Percentiles rank a stretch among this genome's conserved stretches.
Conservation (phyloP, 2,888 invertebrate species). For the Atrina japonica region DNA sequence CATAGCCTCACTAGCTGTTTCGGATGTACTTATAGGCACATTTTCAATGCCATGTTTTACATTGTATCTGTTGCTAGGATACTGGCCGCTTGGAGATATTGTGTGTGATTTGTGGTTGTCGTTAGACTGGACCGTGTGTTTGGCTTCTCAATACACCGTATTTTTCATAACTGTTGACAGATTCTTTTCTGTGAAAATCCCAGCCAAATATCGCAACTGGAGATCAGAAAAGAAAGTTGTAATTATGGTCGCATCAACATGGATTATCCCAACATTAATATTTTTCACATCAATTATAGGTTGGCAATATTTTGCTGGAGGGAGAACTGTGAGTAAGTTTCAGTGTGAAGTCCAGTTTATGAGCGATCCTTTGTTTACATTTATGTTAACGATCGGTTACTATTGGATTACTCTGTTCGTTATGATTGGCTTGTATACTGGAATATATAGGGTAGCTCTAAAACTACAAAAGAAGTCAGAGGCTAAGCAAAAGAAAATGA, state of each 20-base stretch:
- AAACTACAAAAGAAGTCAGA: slow-evolving; percentile 98
- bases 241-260: slow-evolving; percentile 97
- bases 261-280: slow-evolving; percentile 96
- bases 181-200: slow-evolving; percentile 99
- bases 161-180: slow-evolving; percentile 98
- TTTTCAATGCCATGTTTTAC: slow-evolving; percentile 99
- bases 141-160: slow-evolving; percentile 99
- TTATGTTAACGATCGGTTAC: slow-evolving; percentile 96
- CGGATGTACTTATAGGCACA: slow-evolving; percentile 97
- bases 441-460: slow-evolving; percentile 98
- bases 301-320: slow-evolving; percentile 98
- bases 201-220: slow-evolving; percentile 98
- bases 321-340: slow-evolving; percentile 91
- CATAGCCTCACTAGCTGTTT: slow-evolving; percentile 98
- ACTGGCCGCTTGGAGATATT: slow-evolving; percentile 97
- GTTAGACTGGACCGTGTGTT: slow-evolving; percentile 98
- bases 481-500: slow-evolving; percentile 92
- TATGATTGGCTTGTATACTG: slow-evolving; percentile 96
- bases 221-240: slow-evolving; percentile 95
- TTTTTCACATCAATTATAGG: slow-evolving; percentile 99
- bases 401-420: slow-evolving; percentile 99
- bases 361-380: slow-evolving; percentile 98
- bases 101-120: slow-evolving; percentile 99
- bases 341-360: slow-evolving; percentile 98
- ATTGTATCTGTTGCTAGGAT: slow-evolving; percentile 96